These are phyloP conservation scores for Apodemus agrarius DNA, from an alignment of 2,797 vertebrate genomes.

Conservation along the genomic window DNA sequence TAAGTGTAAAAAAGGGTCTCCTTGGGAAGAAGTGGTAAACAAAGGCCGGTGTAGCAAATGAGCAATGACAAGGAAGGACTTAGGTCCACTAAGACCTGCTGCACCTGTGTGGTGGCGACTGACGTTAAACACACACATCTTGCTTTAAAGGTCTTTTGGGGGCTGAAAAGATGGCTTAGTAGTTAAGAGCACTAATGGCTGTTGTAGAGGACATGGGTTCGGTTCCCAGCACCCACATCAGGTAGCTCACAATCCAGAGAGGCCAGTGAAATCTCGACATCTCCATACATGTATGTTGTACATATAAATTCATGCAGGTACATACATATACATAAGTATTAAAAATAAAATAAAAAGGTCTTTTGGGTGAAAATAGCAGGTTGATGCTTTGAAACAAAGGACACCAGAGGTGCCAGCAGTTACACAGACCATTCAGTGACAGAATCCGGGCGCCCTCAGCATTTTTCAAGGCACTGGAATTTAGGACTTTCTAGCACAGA, in stretches of 20 bases:
- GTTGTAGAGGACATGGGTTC: not conserved
- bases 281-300: not conserved
- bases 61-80: not conserved
- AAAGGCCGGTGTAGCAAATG: not conserved
- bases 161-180: not conserved
- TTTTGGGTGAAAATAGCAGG: not conserved
- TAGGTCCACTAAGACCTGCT: not conserved
- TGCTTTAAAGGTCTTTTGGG: not conserved
- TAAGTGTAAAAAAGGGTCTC: not conserved
- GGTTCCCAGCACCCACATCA: not conserved
- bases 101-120: not conserved
- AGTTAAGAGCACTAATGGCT: not conserved
- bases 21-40: constrained; percentile 3
- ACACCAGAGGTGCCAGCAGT: not conserved
- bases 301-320: not conserved
- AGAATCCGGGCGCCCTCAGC: not conserved
- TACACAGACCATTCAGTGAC: not conserved
- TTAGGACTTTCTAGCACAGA: not conserved
- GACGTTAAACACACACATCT: not conserved
- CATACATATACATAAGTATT: not conserved
- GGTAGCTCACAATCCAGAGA: not conserved
- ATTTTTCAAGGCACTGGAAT: not conserved
- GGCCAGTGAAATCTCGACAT: not conserved
- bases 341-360: not conserved
- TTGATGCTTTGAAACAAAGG: constrained; percentile 9